These are phyloP conservation scores for Cantharis rustica DNA, from an alignment of 2,888 invertebrate species.

Conservation along the genomic window DNA sequence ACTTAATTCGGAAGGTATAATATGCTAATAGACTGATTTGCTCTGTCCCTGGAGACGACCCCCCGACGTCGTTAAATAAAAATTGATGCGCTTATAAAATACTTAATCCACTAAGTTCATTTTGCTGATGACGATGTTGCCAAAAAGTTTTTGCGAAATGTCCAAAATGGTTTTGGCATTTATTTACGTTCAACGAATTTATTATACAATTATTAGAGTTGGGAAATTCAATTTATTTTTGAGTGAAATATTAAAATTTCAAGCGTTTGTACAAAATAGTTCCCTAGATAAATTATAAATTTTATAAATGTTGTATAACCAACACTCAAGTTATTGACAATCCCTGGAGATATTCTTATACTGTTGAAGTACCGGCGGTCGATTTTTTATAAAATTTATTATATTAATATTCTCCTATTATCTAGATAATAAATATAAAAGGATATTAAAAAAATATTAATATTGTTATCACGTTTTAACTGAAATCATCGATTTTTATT, in stretches of 20 bases:
- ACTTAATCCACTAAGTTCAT: background rate
- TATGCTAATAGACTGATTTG: no score
- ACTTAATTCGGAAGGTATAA: no score
- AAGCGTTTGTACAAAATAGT: background rate
- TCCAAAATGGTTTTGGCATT: background rate
- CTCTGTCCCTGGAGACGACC: no score
- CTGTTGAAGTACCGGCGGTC: background rate
- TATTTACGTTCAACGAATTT: background rate
- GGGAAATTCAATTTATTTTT: background rate
- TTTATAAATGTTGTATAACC: background rate
- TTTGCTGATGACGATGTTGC: background rate
- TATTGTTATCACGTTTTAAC: background rate
- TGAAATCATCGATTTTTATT: background rate
- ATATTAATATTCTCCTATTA: background rate
- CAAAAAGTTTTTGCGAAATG: background rate
- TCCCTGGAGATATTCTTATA: background rate
- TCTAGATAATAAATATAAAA: background rate
- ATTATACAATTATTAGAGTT: background rate
- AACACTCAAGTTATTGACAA: background rate
- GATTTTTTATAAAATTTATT: background rate
- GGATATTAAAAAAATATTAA: background rate
- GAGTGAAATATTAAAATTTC: background rate
- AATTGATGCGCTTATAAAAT: background rate
- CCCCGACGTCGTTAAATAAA: no score
- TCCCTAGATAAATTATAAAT: background rate